Base-by-base conservation (phyloP, 2,113 vertebrate genomes). In the Siphamia tubifer region DNA sequence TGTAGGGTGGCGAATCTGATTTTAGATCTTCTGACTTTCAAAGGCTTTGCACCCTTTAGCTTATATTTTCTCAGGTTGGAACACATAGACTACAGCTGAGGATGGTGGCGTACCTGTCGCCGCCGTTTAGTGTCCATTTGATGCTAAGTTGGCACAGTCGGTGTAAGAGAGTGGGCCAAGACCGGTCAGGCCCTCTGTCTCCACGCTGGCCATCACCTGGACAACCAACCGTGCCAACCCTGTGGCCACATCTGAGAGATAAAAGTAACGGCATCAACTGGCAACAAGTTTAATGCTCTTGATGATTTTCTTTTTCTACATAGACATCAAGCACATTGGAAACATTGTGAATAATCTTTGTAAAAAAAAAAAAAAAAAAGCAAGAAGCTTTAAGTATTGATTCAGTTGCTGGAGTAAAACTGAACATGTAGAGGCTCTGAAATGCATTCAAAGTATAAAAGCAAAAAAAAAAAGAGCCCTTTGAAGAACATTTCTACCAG, bases 111-210 rank as follows among this genome's bases (percentile, higher is more conserved):
- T 7, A 24, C 12, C 35, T 70, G 86, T 90, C 82, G n/a, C 38
- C 20, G 65, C 55, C 4, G 24, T 53, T 91, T 85, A 89, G 74
- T 10, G 58, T 90, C 84, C 38, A 48, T 4, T 71, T 85, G 91
- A 87, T 11, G 65, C 51, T 82, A 83, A 87, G 69, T 75, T 79
- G 87, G 86, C 87, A 83, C 81, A 81, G 78, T 84, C 47, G 67
- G 68, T 70, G 70, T 73, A 81, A 83, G 69, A 51, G 80, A 74
- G 77, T 49, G 85, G 82, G 85, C 78, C 87, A 86, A 73, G 79
- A 68, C 84, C 45, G 71, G 84, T 88, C 86, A 83, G 71, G 74
- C 51, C 83, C 78, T 71, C 77, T 86, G 84, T 87, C 87, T 78
- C 75, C 52, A 44, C 27, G 47, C 75, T 54, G 13, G 69, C 63